Conservation (phyloP, 2,113 vertebrate species). For the Choloepus hoffmanni region DNA sequence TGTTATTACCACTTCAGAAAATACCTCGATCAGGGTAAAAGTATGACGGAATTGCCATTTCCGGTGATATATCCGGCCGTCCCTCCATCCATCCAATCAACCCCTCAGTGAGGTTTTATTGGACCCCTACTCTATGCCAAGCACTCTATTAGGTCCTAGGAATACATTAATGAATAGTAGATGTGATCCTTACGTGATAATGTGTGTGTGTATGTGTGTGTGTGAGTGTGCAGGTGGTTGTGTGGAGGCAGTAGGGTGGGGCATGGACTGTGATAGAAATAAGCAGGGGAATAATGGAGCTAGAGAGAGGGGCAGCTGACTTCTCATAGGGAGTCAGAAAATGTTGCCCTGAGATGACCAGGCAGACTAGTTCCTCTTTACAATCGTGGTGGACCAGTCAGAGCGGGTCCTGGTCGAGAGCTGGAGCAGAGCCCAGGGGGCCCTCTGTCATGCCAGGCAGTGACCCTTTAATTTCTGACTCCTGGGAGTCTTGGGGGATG, state of each 20-base stretch:
- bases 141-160: too few species aligned
- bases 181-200: background rate
- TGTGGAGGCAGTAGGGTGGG: background rate
- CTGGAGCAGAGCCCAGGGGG: background rate
- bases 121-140: background rate
- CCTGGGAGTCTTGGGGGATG: background rate
- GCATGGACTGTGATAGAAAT: background rate
- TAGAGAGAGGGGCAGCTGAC: background rate
- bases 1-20: background rate
- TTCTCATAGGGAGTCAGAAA: background rate
- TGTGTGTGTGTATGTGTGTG: background rate
- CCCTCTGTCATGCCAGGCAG: background rate
- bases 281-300: background rate
- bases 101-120: too few species aligned
- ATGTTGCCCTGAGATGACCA: background rate
- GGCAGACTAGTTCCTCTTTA: background rate
- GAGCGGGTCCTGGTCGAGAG: background rate
- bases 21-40: background rate
- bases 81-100: background rate
- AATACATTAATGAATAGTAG: background rate
- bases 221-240: background rate
- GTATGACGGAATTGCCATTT: background rate
- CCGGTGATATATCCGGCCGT: too few species aligned
- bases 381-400: fast-evolving
- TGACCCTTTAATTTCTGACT: background rate